phyloP scores from a whole-genome alignment of 1,140 invertebrate genomes.

The Leguminivora glycinivorella region DNA sequence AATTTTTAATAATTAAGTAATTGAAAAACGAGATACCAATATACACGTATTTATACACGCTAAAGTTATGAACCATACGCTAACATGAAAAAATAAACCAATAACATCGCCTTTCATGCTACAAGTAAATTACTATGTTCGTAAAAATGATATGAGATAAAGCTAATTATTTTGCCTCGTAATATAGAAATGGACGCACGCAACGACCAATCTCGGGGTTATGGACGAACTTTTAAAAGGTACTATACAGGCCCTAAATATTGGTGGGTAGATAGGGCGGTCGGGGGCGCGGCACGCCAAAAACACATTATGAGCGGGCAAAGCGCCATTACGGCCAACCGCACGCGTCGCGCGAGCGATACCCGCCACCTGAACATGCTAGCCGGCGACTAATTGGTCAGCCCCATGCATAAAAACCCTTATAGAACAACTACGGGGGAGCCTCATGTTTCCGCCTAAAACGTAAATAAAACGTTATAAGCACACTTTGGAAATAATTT shows the following conservation, averaged over 20 bases:
- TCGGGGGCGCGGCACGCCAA: constrained; percentile 64
- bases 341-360: constrained; percentile 59
- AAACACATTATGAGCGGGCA: constrained; percentile 61
- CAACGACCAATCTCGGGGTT: constrained; percentile 65
- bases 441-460: constrained; percentile 44
- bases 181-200: constrained; percentile 67
- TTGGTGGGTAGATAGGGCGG: constrained; percentile 62
- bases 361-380: constrained; percentile 62
- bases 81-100: constrained; percentile 35
- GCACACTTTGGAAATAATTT: constrained; percentile 21
- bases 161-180: constrained; percentile 68
- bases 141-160: constrained; percentile 68
- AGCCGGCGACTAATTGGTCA: constrained; percentile 66
- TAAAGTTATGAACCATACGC: constrained; percentile 35
- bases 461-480: constrained; percentile 45
- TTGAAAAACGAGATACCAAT: constrained; percentile 32
- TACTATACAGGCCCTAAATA: constrained; percentile 63
- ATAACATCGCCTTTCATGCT: constrained; percentile 59
- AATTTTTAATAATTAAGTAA: neutral
- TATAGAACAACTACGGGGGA: constrained; percentile 52
- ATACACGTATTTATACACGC: constrained; percentile 33
- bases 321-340: constrained; percentile 68
- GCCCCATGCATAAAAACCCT: constrained; percentile 63
- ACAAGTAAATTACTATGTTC: constrained; percentile 64
- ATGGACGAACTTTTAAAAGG: constrained; percentile 63